Percentiles rank a stretch among this genome's conserved stretches.
These are phyloP conservation scores for Pagetopsis macropterus DNA, from an alignment of 2,797 vertebrate species.

Conservation along the genomic window DNA sequence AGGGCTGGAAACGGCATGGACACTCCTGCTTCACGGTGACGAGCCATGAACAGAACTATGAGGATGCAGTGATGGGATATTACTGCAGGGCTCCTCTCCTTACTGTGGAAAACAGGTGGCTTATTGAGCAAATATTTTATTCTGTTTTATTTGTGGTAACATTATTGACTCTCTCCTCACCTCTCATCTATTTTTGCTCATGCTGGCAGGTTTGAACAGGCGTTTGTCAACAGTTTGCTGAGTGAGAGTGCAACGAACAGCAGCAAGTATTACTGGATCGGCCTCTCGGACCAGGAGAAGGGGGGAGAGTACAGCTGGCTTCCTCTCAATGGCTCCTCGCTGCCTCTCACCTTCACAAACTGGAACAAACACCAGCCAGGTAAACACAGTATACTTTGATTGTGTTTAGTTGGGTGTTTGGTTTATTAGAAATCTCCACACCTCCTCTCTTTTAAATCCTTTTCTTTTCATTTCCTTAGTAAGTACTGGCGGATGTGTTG, in stretches of 20 bases:
- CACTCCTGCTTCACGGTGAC: constrained; percentile 91
- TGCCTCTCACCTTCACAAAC: constrained; percentile 86
- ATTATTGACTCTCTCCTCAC: not conserved
- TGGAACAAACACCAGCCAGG: constrained; percentile 93
- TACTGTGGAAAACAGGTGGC: constrained; percentile 90
- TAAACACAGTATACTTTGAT: constrained; percentile 47
- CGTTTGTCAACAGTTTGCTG: constrained; percentile 92
- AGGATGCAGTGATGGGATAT: constrained; percentile 87
- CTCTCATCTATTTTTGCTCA: not conserved
- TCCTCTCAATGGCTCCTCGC: constrained; percentile 59
- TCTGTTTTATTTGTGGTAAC: not conserved
- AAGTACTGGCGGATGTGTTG: constrained; percentile 88
- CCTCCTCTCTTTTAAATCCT: constrained; percentile 9
- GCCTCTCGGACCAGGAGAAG: constrained; percentile 84
- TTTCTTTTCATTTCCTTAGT: constrained; percentile 69
- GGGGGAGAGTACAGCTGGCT: constrained; percentile 89
- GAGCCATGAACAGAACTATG: constrained; percentile 85
- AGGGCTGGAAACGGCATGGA: constrained; percentile 93
- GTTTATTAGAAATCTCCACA: not conserved
- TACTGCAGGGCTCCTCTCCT: constrained; percentile 90
- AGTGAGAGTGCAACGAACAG: constrained; percentile 75
- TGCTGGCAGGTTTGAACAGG: constrained; percentile 91
- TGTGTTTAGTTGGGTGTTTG: not conserved
- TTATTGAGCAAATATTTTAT: not conserved
- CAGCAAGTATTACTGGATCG: constrained; percentile 89